Evolutionary conservation across 2,797 vertebrate genomes (phyloP), one percentile per base, ranked within the genome.

Genomic region (Sandelia bainsii): DNA sequence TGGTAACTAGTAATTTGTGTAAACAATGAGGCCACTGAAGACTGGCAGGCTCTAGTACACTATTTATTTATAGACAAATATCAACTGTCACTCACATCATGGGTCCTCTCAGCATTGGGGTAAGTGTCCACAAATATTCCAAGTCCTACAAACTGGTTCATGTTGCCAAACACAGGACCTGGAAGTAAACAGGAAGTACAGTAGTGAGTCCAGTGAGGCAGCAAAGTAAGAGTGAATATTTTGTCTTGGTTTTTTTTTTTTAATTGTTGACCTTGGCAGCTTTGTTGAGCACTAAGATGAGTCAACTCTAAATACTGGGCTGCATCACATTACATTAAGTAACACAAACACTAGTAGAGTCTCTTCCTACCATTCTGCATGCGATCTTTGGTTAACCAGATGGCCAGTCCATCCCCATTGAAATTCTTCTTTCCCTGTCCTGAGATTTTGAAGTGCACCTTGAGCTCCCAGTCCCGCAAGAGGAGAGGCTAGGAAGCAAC

Each of bases 121-220:
- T 99, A 99, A 0, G 97, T 99, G 92, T 99, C 98, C 87, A 99
- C 88, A 48, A 99, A 98, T 67, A 99, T 88, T 10, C 96, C 97
- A 69, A 99, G 93, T 51, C 98, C 97, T 62, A 94, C 83, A 85
- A 99, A 99, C 67, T 94, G 91, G 90, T 99, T 96, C 89, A 94
- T 95, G 93, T 95, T 99, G 34, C 98, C 98, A 83, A 99, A 99
- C 45, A 97, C 97, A 5, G 96, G 94, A 58, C 98, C 97, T 99
- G 83, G 44, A 79, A 79, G 25, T 9, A 71, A 12, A 60, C 12
- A 49, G 13, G 1, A 50, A 3, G 16, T 0, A 11, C 11, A 49
- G 44, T 25, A 62, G 23, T 32, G 8, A 16, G 16, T 44, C 14
- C 42, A 44, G 39, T 40, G 11, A 40, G 39, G 13, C 13, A 40